These are phyloP conservation scores for Drosophila paulistorum DNA, from an alignment of 1,140 invertebrate genomes.

Conservation along the genomic window DNA sequence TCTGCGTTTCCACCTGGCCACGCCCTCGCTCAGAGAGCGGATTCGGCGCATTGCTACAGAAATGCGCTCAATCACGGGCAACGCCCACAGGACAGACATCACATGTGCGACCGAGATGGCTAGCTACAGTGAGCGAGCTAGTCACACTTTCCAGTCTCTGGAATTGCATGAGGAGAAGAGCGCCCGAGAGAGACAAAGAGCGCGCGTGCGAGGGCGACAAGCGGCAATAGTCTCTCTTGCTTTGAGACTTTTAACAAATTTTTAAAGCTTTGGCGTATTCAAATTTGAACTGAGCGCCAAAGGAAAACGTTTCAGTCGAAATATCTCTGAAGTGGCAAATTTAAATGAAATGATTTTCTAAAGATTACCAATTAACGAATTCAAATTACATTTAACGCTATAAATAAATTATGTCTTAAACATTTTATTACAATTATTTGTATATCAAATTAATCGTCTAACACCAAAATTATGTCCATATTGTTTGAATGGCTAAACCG, in stretches of 20 bases:
- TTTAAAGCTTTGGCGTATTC: slow-evolving; percentile 41
- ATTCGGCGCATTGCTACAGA: slow-evolving; percentile 61
- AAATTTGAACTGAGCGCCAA: slow-evolving; percentile 52
- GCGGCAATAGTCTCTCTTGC: slow-evolving; percentile 20
- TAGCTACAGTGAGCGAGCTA: slow-evolving; percentile 21
- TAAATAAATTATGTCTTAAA: too few species aligned
- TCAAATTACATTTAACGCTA: too few species aligned
- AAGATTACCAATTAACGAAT: too few species aligned
- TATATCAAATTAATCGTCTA: too few species aligned
- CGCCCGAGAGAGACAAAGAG: slow-evolving; percentile 1
- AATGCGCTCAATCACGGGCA: slow-evolving; percentile 33
- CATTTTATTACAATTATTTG: too few species aligned
- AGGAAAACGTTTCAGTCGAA: neutral
- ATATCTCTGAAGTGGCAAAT: neutral
- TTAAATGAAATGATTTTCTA: neutral
- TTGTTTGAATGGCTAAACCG: too few species aligned
- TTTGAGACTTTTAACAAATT: slow-evolving; percentile 34
- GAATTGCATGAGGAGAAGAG: slow-evolving; percentile 12
- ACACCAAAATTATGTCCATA: too few species aligned
- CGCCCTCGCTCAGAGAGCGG: slow-evolving; percentile 71
- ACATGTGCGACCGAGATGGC: slow-evolving; percentile 45
- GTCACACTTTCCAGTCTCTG: slow-evolving; percentile 44
- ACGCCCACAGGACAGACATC: slow-evolving; percentile 57
- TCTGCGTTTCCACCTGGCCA: slow-evolving; percentile 64
- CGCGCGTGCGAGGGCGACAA: slow-evolving; percentile 15